Evolutionary conservation across 2,888 invertebrate genomes (phyloP).

Genomic region (Coenonympha arcania): DNA sequence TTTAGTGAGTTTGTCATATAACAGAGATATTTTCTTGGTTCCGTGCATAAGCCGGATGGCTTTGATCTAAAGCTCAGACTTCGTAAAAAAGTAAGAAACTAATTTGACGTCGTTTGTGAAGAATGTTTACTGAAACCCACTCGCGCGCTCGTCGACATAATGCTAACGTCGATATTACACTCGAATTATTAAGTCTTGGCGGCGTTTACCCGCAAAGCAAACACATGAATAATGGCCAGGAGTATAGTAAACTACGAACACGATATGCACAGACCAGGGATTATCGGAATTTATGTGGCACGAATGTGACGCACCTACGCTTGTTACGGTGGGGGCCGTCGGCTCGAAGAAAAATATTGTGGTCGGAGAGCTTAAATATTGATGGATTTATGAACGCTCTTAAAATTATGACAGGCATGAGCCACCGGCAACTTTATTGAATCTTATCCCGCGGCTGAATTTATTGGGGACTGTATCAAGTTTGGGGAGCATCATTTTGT

Average conservation of each 20-base stretch:
- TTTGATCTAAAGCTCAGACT: background rate
- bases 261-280: conserved; percentile 55
- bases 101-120: conserved; percentile 16
- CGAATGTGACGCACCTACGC: conserved; percentile 62
- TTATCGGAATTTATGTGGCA: conserved; percentile 67
- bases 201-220: conserved; percentile 54
- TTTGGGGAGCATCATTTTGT: conserved; percentile 48
- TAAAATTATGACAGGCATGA: conserved; percentile 64
- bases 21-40: no score
- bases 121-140: conserved; percentile 19
- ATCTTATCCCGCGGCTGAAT: conserved; percentile 58
- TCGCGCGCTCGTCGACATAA: conserved; percentile 34
- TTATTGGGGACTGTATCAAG: conserved; percentile 55
- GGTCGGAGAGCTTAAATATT: conserved; percentile 66
- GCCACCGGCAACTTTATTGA: conserved; percentile 64
- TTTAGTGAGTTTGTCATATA: no score
- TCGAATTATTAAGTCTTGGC: conserved; percentile 60
- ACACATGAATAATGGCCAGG: conserved; percentile 61
- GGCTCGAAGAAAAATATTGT: conserved; percentile 63
- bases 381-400: conserved; percentile 72
- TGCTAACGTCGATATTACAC: conserved; percentile 47
- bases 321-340: conserved; percentile 35
- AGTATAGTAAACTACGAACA: conserved; percentile 52
- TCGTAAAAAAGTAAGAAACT: conserved; percentile 23
- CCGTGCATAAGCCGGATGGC: background rate